Percentiles rank a stretch among this genome's conserved stretches.
phyloP scores from a whole-genome alignment of 2,888 invertebrate species.

The Luperina nickerlii region DNA sequence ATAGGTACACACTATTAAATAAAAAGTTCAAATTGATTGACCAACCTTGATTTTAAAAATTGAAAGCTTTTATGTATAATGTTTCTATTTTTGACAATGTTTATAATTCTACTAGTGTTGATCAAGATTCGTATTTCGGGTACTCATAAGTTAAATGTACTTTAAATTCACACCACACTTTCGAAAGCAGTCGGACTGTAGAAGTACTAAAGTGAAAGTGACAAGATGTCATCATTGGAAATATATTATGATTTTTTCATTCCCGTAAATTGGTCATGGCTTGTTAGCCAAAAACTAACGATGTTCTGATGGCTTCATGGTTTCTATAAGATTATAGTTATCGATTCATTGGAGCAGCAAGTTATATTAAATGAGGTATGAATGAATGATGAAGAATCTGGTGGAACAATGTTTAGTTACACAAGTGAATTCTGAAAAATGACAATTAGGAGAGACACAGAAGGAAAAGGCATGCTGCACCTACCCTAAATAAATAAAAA shows the following conservation, averaged over 20 bases:
- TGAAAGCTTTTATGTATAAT: background rate
- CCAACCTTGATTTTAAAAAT: constrained; percentile 11
- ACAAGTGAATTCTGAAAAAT: background rate
- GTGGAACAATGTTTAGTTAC: too few relatives aligned
- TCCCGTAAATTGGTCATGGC: constrained; percentile 50
- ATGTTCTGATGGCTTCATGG: constrained; percentile 36
- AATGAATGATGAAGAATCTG: background rate
- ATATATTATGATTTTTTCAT: constrained; percentile 35
- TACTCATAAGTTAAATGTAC: background rate
- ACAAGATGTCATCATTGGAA: constrained; percentile 33
- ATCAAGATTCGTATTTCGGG: constrained; percentile 6
- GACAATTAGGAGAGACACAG: background rate
- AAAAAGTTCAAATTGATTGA: constrained; percentile 7
- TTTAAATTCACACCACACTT: constrained; percentile 49
- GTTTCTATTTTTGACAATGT: background rate
- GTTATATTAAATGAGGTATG: background rate
- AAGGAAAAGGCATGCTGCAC: background rate
- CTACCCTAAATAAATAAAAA: background rate
- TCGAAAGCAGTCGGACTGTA: constrained; percentile 37
- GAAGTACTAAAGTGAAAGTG: constrained; percentile 51
- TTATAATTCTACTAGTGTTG: constrained; percentile 4
- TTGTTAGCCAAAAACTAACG: constrained; percentile 58
- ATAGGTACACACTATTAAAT: background rate
- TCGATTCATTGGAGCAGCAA: constrained; percentile 32
- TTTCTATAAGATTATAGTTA: constrained; percentile 58